A percentile compares a stretch with the other conserved stretches of the same genome.
These are phyloP conservation scores for Macroglossus sobrinus DNA, from an alignment of 2,113 vertebrate genomes.

Conservation along the genomic window DNA sequence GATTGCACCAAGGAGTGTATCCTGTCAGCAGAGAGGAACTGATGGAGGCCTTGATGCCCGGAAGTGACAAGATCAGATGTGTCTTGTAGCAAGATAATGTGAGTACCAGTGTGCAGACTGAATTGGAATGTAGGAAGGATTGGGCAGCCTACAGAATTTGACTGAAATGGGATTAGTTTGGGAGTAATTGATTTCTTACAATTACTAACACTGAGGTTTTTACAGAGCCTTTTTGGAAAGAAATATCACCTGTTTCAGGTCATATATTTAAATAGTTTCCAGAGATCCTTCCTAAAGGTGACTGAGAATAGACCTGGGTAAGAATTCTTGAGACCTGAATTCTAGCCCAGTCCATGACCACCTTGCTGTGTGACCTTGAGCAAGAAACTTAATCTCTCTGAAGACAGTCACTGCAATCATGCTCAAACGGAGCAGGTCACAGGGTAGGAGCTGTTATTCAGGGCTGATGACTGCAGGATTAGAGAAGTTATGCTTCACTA, in stretches of 20 bases:
- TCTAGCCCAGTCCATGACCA: not conserved
- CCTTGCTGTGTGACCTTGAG: not conserved
- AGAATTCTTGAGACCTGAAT: not conserved
- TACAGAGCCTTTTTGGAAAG: not conserved
- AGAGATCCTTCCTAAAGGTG: not conserved
- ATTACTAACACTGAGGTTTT: slow-evolving; percentile 37
- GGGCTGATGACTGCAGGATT: not conserved
- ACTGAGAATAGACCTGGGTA: not conserved
- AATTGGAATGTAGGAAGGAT: slow-evolving; percentile 14
- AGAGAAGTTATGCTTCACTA: not conserved
- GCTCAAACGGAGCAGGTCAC: not conserved
- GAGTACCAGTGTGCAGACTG: not conserved
- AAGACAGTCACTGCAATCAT: not conserved
- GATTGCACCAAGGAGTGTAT: not conserved
- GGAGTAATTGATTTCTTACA: slow-evolving; percentile 43
- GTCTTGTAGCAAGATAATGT: slow-evolving; percentile 42
- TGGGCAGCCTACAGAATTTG: not conserved
- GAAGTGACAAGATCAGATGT: slow-evolving; percentile 50
- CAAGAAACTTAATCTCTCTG: not conserved
- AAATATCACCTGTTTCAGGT: slow-evolving; percentile 38
- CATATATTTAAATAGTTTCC: slow-evolving; percentile 19
- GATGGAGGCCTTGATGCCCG: slow-evolving; percentile 28
- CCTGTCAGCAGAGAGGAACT: not conserved
- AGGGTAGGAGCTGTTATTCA: not conserved
- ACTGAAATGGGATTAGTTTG: slow-evolving; percentile 43